phyloP scores from a whole-genome alignment of 2,888 invertebrate species.

The Agapostemon virescens region DNA sequence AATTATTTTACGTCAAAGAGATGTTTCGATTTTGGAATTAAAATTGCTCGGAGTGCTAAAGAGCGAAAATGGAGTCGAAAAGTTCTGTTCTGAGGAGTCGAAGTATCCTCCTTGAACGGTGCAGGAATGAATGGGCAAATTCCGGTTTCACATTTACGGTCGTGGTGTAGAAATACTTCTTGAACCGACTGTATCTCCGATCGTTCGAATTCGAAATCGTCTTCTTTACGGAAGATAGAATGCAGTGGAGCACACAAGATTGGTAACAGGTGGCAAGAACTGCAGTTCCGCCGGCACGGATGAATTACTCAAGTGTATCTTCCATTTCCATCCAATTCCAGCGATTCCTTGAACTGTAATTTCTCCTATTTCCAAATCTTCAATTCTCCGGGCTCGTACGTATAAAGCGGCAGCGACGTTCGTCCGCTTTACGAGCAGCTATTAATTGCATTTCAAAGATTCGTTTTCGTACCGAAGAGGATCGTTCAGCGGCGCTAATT shows the following conservation, averaged over 20 bases:
- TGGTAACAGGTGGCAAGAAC: background rate
- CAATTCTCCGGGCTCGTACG: background rate
- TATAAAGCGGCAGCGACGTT: background rate
- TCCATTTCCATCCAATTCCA: background rate
- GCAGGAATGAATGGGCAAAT: no score
- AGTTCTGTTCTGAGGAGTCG: no score
- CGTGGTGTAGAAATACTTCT: no score
- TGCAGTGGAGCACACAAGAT: background rate
- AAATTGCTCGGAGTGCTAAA: no score
- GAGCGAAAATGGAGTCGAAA: no score
- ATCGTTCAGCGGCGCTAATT: slow-evolving; percentile 18
- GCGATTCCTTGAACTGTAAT: background rate
- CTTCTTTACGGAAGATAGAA: background rate
- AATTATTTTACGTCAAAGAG: no score
- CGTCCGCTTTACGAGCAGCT: background rate
- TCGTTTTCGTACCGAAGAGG: slow-evolving; percentile 15
- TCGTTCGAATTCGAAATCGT: background rate
- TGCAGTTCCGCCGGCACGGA: background rate
- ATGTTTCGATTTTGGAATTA: no score
- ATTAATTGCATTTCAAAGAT: slow-evolving; percentile 6
- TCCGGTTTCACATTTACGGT: no score
- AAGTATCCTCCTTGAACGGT: no score
- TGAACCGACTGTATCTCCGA: no score
- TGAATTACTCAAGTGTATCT: background rate
- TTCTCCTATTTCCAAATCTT: background rate